Base-by-base conservation (phyloP, 2,113 vertebrate genomes). In the Microcebus lehilahytsara region DNA sequence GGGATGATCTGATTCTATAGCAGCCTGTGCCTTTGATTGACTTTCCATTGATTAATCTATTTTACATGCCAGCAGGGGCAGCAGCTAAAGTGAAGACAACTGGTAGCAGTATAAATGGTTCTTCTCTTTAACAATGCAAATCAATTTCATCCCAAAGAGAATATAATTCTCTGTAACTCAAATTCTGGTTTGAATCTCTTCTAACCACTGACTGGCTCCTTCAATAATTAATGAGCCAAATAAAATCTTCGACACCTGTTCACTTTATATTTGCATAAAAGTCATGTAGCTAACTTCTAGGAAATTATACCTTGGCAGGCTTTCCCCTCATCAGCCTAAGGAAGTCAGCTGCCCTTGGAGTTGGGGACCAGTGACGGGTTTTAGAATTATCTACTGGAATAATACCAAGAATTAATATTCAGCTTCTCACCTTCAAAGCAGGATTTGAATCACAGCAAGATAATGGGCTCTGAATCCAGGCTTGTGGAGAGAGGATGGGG, bases 191-290 rank as follows among this genome's bases (percentile, higher is more conserved):
- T 69, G 60, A 94, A 75, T 89, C 75, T 96, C 23, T 95, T 92
- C 78, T 83, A 97, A 93, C 67, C 81, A 79, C 49, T 75, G 74
- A 64, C 51, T 92, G 51, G 75, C 14, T 85, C 27, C 23, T 95
- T 94, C 66, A 80, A 77, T 94, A 95, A 95, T 94, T 94, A 98
- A 95, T 67, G 72, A 96, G 64, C 85, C 91, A 95, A 97, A 88
- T 94, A 92, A 97, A 95, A 94, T 53, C 40, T 91, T 81, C 56
- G 67, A 93, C 51, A 40, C 16, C 10, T 67, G n/a, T 90, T 95
- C 66, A 78, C 67, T 92, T 97, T 67, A 78, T 84, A 89, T 95
- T 49, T 86, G 9, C 83, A 74, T 51, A 72, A 67, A 85, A 90
- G 30, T 74, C 72, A 37, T 51, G 1, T 91, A 89, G 85, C n/a